Base-by-base conservation (phyloP, 92 coral and sea anemone species). In the Palythoa caribaeorum region DNA sequence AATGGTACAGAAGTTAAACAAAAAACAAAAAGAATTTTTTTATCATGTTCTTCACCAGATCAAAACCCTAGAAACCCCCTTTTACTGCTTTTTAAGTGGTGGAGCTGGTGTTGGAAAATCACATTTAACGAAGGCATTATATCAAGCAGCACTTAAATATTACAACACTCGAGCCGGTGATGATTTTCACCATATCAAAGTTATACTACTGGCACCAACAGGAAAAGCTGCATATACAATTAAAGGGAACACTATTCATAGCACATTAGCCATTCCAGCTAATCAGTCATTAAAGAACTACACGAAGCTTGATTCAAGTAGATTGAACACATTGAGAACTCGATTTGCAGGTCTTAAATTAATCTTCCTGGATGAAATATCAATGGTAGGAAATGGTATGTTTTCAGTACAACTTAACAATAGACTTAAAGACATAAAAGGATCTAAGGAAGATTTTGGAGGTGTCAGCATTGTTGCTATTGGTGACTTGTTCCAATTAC, bases 51-150 rank as follows among this genome's bases (percentile, higher is more conserved):
- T 90, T 39, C 89, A 90, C 55, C 78, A 20, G 20, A 17, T 90
- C 37, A 90, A 66, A 17, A 90, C 92, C 38, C 20, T 60, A 63
- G 80, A 84, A 17, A 47, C 55, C 40, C 87, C 89, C 10, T 90
- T 90, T 62, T 89, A 83, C 53, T 83, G 21, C 74, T 89, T 89
- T 81, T 80, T 84, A 59, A 73, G 83, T 84, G 85, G 89, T 35
- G 89, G 90, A 62, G 92, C 80, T 8, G 92, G 92, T 35, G 90
- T 90, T 63, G 92, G 92, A 3, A 90, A 90, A 57, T 90, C 90
- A 9, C 92, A 90, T 71, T 48, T 90, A 35, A 86, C 90, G 10
- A 90, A 90, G 87, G 86, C 92, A 38, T 65, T 86, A 13, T 90
- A 86, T 20, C 90, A 90, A 77, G 91, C 88, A 71, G 83, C 54